Percentiles rank a stretch among this genome's conserved stretches.
Evolutionary conservation across 2,113 vertebrate species (phyloP).

Genomic region (Clarias macrocephalus): DNA sequence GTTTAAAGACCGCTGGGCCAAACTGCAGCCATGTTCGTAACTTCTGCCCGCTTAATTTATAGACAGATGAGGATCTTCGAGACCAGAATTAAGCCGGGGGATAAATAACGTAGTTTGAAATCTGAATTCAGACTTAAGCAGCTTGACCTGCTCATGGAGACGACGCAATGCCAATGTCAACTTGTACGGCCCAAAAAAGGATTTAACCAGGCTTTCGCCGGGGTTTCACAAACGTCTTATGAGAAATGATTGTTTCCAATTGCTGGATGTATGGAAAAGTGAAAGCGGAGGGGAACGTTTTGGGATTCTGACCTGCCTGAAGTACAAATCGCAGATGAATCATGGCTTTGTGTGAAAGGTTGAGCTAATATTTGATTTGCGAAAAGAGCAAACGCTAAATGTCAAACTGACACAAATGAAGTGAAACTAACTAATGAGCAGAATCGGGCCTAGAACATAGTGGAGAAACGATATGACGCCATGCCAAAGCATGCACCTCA

Average conservation of each 20-base stretch:
- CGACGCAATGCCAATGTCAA: constrained; percentile 17
- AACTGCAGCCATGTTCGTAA: neutral
- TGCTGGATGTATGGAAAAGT: constrained; percentile 14
- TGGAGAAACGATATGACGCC: neutral
- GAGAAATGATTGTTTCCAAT: constrained; percentile 3
- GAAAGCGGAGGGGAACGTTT: neutral
- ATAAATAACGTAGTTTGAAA: constrained; percentile 13
- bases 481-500: neutral
- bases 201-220: neutral
- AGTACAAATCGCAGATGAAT: constrained; percentile 10
- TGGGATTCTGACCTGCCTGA: neutral
- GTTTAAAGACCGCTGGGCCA: neutral
- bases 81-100: neutral
- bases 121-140: neutral
- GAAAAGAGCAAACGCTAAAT: neutral
- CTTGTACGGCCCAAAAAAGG: constrained; percentile 7
- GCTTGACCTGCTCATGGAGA: neutral
- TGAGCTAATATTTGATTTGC: constrained; percentile 16
- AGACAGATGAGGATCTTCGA: neutral
- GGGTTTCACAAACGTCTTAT: constrained; percentile 7
- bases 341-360: neutral
- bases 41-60: neutral
- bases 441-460: neutral
- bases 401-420: constrained; percentile 12
- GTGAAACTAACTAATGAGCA: neutral